Evolutionary conservation across 2,113 vertebrate species (phyloP), one percentile per base, ranked within the genome.

Genomic region (Talpa occidentalis): DNA sequence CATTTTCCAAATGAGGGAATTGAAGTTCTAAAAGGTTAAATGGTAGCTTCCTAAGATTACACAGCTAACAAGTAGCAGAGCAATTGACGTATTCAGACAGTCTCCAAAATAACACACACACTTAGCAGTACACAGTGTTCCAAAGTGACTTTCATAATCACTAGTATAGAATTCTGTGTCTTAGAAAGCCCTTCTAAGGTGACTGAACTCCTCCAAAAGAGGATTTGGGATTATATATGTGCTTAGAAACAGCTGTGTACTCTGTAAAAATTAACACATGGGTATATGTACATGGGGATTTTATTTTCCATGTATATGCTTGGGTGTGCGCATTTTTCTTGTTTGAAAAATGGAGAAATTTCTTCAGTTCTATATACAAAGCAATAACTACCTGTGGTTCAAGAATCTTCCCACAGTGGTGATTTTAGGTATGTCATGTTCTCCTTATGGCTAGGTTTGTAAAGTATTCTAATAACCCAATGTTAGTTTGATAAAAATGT

Each of bases 341-440:
- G 56, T 35, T 90, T 88, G 17, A 7, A 74, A 86, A 92, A 54
- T 89, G 9, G 49, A 6, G 78, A 9, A 21, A 74, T 83, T n/a
- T 73, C 54, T 5, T 82, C 49, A 69, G 22, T 85, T 91, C 42
- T 88, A 37, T 44, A 67, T 42, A 66, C 35, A 90, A 85, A 93
- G 19, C 14, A 32, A 32, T 52, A 77, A 60, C 22, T 56, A 4
- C 26, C 40, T 30, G 1, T 47, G 22, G 40, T 69, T 94, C 56
- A n/a, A 52, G 19, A 52, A 52, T 3, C 7, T 3, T 62, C 12
- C 2, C 6, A 19, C 14, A 26, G 0, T 69, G 40, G 15, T 78
- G 5, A 66, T 74, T 64, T 88, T 0, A 0, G 4, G 21, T 22
- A 35, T 35, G 24, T 19, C 1, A 35, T 0, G 1, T 12, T 4